These are phyloP conservation scores for Peucedramus taeniatus DNA, from an alignment of 2,113 vertebrate species.

Conservation along the genomic window DNA sequence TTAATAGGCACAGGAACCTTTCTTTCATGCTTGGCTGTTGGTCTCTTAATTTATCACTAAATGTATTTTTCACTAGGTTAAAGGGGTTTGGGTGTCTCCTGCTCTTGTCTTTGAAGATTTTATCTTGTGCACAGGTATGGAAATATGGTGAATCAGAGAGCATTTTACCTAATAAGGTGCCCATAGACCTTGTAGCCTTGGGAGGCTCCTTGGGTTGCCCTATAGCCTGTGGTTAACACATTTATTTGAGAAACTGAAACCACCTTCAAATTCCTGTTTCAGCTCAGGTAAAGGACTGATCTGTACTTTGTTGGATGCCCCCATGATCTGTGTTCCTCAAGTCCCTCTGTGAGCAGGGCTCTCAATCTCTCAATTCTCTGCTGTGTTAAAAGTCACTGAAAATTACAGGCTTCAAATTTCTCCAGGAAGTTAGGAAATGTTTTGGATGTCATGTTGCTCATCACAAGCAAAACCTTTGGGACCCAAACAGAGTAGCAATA, in stretches of 20 bases:
- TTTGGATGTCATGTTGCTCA: slow-evolving; percentile 6
- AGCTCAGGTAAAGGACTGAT: background rate
- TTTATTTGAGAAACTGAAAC: background rate
- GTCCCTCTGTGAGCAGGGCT: background rate
- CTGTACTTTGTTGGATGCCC: background rate
- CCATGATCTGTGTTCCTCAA: background rate
- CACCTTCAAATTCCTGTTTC: background rate
- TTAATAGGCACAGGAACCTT: background rate
- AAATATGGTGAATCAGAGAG: background rate
- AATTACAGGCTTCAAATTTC: slow-evolving; percentile 30
- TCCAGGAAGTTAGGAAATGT: slow-evolving; percentile 17
- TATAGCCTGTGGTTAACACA: background rate
- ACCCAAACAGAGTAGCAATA: background rate
- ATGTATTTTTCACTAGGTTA: background rate
- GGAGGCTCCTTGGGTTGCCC: background rate
- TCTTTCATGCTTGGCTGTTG: background rate
- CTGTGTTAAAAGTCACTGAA: background rate
- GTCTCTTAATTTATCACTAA: background rate
- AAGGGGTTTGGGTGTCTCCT: background rate
- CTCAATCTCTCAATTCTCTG: background rate
- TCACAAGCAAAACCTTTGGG: slow-evolving; percentile 24
- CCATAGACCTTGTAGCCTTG: background rate
- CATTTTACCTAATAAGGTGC: rapidly evolving
- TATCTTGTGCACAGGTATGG: background rate
- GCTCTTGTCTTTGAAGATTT: background rate